A percentile compares a stretch with the other conserved stretches of the same genome.
These are phyloP conservation scores for Varanus komodoensis DNA, from an alignment of 2,113 vertebrate genomes.

Conservation along the genomic window DNA sequence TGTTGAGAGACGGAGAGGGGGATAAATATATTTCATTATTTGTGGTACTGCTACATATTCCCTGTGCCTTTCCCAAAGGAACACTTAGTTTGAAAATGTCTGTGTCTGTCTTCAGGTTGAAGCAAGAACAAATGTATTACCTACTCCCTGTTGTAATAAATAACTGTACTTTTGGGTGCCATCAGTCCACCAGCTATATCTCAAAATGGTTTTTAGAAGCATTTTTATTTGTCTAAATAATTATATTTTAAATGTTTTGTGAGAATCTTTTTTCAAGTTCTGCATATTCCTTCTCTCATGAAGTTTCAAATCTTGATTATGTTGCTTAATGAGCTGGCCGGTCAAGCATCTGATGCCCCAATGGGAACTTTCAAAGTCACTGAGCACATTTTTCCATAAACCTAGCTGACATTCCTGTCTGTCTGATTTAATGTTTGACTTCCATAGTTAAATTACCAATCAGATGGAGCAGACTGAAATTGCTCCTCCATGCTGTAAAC, in stretches of 20 bases:
- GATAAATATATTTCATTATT: constrained; percentile 32
- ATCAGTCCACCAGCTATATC: background rate
- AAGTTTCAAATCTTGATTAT: constrained; percentile 61
- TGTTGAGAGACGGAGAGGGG: background rate
- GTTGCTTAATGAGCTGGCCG: constrained; percentile 70
- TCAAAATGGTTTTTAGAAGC: constrained; percentile 35
- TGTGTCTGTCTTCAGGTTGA: constrained; percentile 12
- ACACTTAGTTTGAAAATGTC: constrained; percentile 39
- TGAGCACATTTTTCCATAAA: constrained; percentile 68
- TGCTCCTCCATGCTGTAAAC: constrained; percentile 25
- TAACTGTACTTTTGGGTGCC: constrained; percentile 26
- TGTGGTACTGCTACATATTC: constrained; percentile 47
- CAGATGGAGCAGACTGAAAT: constrained; percentile 41
- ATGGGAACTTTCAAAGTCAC: constrained; percentile 67
- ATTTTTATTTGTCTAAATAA: constrained; percentile 38
- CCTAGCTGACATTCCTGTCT: constrained; percentile 65
- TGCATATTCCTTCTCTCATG: constrained; percentile 65
- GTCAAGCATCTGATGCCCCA: constrained; percentile 61
- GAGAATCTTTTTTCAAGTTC: constrained; percentile 51
- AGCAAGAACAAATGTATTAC: constrained; percentile 36
- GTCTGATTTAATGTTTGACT: constrained; percentile 67
- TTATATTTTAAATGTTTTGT: constrained; percentile 30
- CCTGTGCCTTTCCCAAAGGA: constrained; percentile 14
- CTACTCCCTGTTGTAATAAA: constrained; percentile 41
- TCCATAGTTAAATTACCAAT: constrained; percentile 66